Conservation (phyloP, 2,113 vertebrate genomes). For the Alligator sinensis region DNA sequence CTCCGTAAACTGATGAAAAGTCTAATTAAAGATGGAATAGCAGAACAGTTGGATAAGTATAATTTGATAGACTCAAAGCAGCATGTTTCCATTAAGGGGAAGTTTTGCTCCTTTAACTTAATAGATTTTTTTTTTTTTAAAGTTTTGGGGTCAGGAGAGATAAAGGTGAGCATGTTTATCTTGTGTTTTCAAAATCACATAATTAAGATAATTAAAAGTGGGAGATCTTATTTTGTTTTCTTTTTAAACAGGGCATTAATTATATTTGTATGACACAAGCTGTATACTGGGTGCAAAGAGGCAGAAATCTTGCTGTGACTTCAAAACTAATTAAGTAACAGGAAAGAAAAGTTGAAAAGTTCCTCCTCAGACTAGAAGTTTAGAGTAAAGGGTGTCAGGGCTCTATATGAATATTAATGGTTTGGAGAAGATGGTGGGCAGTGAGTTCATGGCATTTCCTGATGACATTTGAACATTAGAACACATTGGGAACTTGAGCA, state of each 20-base stretch:
- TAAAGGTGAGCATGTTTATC: constrained; percentile 43
- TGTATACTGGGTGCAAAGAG: constrained; percentile 20
- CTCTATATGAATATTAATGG: constrained; percentile 7
- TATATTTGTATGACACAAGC: constrained; percentile 58
- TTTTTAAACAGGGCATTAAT: constrained; percentile 42
- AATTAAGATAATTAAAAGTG: constrained; percentile 30
- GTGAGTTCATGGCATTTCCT: constrained; percentile 14
- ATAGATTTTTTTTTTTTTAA: neutral
- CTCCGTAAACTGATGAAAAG: constrained; percentile 36
- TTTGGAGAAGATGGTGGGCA: neutral
- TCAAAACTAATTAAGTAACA: constrained; percentile 66
- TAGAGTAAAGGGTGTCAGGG: neutral
- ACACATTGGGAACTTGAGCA: neutral
- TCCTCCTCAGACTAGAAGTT: constrained; percentile 34
- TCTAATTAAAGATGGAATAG: constrained; percentile 56
- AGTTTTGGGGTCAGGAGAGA: neutral
- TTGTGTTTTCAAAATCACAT: constrained; percentile 18
- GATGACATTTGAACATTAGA: neutral
- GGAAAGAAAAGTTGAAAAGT: constrained; percentile 49
- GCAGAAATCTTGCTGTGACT: constrained; percentile 29
- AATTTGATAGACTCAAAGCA: constrained; percentile 31
- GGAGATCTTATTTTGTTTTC: neutral
- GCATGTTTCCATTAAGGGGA: constrained; percentile 7
- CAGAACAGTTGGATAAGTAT: constrained; percentile 60
- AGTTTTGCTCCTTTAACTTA: neutral